phyloP scores from a whole-genome alignment of 1,140 invertebrate species.

The Glossosoma conforme region DNA sequence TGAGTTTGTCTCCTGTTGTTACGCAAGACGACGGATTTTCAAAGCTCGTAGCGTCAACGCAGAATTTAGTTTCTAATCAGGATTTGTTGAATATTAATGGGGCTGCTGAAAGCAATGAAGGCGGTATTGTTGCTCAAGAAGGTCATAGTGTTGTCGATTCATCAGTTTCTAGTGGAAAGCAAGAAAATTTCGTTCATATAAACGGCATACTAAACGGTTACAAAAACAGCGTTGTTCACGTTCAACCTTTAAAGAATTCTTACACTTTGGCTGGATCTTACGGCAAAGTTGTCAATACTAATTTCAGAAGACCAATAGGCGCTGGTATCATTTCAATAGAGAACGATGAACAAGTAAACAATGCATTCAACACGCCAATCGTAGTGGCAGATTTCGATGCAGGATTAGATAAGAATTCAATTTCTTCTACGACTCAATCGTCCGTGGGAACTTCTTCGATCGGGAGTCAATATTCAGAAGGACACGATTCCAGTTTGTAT shows the following conservation, averaged over 20 bases:
- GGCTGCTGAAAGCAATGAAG: conserved; percentile 41
- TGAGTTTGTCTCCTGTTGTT: not conserved
- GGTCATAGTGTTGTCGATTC: conserved; percentile 36
- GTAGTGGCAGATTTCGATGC: conserved; percentile 38
- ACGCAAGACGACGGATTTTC: conserved; percentile 35
- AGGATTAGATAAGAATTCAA: conserved; percentile 12
- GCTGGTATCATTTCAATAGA: conserved; percentile 29
- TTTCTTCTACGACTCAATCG: conserved; percentile 13
- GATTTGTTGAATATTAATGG: conserved; percentile 54
- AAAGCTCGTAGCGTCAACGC: conserved; percentile 50
- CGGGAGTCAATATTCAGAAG: conserved; percentile 10
- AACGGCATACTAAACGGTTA: not conserved
- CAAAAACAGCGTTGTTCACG: conserved; percentile 6
- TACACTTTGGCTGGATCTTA: conserved; percentile 15
- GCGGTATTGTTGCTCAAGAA: conserved; percentile 34
- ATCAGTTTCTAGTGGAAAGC: conserved; percentile 9
- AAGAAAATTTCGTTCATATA: not conserved
- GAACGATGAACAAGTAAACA: not conserved
- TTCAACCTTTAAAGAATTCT: conserved; percentile 12
- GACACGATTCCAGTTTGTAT: conserved; percentile 14
- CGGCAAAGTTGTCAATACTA: conserved; percentile 10
- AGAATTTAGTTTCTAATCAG: conserved; percentile 51
- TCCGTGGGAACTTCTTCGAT: conserved; percentile 13
- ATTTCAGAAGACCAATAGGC: conserved; percentile 20
- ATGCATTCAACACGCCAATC: conserved; percentile 33